Percentiles rank a stretch among this genome's conserved stretches.
phyloP scores from a whole-genome alignment of 2,113 vertebrate species.

The Callaeas wilsoni region DNA sequence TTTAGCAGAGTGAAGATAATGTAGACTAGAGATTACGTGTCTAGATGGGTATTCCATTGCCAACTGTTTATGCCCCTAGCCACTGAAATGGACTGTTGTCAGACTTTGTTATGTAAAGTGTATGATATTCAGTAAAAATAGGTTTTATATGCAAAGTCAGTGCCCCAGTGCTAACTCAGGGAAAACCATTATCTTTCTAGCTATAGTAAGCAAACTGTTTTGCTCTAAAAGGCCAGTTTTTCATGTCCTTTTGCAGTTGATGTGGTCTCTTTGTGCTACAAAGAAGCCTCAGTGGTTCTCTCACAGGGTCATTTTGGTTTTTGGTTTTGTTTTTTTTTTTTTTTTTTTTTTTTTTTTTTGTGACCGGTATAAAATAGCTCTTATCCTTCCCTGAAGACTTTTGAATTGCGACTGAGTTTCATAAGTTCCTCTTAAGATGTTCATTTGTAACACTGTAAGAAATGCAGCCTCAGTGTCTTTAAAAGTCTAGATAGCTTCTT shows the following conservation, averaged over 20 bases:
- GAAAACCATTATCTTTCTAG: background rate
- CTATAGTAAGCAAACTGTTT: background rate
- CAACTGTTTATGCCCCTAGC: slow-evolving; percentile 27
- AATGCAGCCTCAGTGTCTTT: background rate
- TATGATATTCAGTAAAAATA: background rate
- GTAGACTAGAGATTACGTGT: background rate
- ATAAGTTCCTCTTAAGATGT: background rate
- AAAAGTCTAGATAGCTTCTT: background rate
- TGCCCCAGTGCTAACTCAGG: background rate
- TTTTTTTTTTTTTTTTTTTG: background rate
- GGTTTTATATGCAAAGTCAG: background rate
- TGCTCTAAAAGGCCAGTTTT: background rate
- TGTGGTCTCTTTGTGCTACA: background rate
- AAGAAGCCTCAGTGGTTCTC: background rate
- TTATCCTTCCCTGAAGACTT: background rate
- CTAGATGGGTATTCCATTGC: background rate
- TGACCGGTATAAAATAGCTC: background rate
- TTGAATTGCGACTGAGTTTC: background rate
- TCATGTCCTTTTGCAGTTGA: background rate
- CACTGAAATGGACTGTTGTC: slow-evolving; percentile 11
- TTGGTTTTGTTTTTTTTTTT: background rate
- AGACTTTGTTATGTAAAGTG: background rate
- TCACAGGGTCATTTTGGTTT: background rate
- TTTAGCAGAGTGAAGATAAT: background rate
- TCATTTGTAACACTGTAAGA: background rate